Base-by-base conservation (phyloP, 2,888 invertebrate species). In the Escarpia spicata region DNA sequence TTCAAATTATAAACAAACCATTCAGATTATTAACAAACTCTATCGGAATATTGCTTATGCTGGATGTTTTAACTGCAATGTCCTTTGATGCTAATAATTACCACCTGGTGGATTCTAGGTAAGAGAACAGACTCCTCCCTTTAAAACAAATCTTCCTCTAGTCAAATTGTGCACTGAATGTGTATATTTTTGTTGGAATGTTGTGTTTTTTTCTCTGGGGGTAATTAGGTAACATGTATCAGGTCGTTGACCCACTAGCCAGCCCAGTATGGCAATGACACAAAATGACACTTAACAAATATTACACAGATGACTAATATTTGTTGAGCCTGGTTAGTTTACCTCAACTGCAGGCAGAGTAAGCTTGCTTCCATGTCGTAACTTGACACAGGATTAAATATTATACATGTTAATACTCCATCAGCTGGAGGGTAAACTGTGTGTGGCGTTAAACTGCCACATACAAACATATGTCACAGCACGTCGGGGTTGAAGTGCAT, bases 271-370 rank as follows among this genome's bases (percentile, higher is more conserved):
- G 6, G 75, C 19, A 75, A 75, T 26, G 26, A 75, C 4, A 26
- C n/a, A 75, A 75, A 75, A 26, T 75, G n/a, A 75, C 75, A 75
- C 75, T 75, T 26, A 6, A 26, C n/a, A 75, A 75, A 75, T 26
- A 75, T 75, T 75, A 26, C 75, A 75, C 75, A n/a, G 75, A 75
- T 75, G 75, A 75, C 75, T 75, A 75, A 75, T 75, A 75, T 75
- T 75, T 75, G 75, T 75, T 6, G 75, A 75, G 26, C 75, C 6
- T 6, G 19, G 75, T 75, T 4, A 75, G 75, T 75, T 75, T 75
- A 75, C 26, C 75, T 75, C n/a, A 26, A 26, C 26, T 37, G 37
- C 37, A 37, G 4, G n/a, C 26, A 75, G 26, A 26, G 75, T 75
- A 75, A 75, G 75, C 26, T 26, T 2, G 75, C 75, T 15, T 75